A percentile compares a stretch with the other conserved stretches of the same genome.
phyloP scores from a whole-genome alignment of 2,113 vertebrate species.

The Numida meleagris region DNA sequence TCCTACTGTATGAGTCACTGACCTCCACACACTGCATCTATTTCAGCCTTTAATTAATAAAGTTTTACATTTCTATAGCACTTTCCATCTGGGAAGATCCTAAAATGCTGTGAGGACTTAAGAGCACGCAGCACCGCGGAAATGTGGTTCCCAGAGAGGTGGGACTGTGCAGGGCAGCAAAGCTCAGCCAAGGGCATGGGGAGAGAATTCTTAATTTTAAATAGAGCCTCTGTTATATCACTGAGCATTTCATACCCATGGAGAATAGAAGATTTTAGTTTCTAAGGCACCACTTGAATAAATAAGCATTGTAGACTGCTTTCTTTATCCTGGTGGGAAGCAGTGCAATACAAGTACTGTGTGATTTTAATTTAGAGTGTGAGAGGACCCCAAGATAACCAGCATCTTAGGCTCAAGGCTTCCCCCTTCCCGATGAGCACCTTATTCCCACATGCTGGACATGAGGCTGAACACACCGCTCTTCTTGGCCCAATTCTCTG shows the following conservation, averaged over 20 bases:
- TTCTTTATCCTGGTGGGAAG: not conserved
- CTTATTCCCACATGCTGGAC: not conserved
- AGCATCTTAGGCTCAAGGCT: not conserved
- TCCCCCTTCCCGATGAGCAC: not conserved
- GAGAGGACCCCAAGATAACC: not conserved
- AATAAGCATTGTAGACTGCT: not conserved
- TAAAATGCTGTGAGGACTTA: not conserved
- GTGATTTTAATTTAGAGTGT: not conserved
- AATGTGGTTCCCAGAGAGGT: not conserved
- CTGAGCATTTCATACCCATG: not conserved
- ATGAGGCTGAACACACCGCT: rapidly evolving
- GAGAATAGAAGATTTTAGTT: constrained; percentile 17
- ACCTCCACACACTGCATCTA: constrained; percentile 46
- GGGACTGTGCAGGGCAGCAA: not conserved
- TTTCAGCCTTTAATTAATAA: constrained; percentile 62
- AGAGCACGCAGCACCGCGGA: not conserved
- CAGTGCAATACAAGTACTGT: not conserved
- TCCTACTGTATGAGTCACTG: constrained; percentile 63
- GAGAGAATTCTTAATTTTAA: not conserved
- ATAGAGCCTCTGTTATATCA: not conserved
- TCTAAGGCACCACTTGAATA: not conserved
- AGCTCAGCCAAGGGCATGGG: not conserved
- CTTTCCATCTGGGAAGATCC: constrained; percentile 47
- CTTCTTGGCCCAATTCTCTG: not conserved
- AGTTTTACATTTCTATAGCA: constrained; percentile 44